Conservation (phyloP, 2,113 vertebrate species). For the Proteles cristata region DNA sequence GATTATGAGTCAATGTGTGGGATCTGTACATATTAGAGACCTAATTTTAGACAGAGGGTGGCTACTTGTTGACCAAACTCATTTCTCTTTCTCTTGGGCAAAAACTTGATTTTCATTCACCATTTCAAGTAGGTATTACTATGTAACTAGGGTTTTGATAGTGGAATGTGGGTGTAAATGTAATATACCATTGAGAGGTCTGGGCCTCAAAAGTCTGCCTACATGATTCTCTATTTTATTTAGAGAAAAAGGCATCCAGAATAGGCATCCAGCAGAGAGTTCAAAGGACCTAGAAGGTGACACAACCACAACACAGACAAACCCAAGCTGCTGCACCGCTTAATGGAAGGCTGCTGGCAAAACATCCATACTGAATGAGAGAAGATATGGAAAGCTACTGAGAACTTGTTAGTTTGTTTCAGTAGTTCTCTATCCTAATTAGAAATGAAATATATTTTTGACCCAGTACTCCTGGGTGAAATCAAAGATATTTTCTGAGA, state of each 20-base stretch:
- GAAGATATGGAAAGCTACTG: background rate
- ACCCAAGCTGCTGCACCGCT: accelerated
- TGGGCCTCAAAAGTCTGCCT: background rate
- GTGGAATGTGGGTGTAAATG: background rate
- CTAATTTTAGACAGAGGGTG: background rate
- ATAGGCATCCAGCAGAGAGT: background rate
- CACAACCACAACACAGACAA: accelerated
- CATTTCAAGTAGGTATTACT: background rate
- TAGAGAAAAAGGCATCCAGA: background rate
- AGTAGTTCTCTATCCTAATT: background rate
- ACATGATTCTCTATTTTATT: background rate
- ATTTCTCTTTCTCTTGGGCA: background rate
- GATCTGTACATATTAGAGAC: background rate
- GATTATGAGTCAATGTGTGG: background rate
- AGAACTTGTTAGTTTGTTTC: background rate
- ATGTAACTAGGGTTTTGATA: background rate
- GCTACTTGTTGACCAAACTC: background rate
- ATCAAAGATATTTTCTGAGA: background rate
- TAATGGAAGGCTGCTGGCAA: background rate
- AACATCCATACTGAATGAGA: background rate
- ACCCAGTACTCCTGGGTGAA: background rate
- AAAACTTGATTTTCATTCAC: background rate
- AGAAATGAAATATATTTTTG: background rate
- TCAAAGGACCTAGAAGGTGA: background rate
- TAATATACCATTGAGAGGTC: no score